Conservation (phyloP, 1,140 invertebrate genomes). For the Microplitis mediator region DNA sequence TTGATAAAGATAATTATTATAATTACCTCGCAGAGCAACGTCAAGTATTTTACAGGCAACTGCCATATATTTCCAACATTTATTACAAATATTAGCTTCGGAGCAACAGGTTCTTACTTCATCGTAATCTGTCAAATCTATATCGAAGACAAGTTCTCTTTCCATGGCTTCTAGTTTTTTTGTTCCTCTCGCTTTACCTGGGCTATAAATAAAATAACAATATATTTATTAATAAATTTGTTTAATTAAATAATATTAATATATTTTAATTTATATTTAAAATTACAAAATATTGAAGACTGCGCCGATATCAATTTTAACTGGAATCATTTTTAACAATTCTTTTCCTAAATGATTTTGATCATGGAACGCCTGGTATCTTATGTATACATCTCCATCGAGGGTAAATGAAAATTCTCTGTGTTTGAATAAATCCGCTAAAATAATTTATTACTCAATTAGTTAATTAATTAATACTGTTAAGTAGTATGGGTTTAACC, state of each 20-base stretch:
- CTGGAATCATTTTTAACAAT: slow-evolving; percentile 68
- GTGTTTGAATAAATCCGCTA: slow-evolving; percentile 75
- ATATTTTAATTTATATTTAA: not conserved
- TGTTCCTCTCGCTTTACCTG: not conserved
- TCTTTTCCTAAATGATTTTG: slow-evolving; percentile 82
- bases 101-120: slow-evolving; percentile 91
- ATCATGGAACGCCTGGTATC: slow-evolving; percentile 87
- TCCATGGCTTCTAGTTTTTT: slow-evolving; percentile 44
- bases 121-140: slow-evolving; percentile 99
- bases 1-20: too few species aligned
- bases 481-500: slow-evolving; percentile 44
- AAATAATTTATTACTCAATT: slow-evolving; percentile 35
- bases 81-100: slow-evolving; percentile 86
- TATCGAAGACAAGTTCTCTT: slow-evolving; percentile 98
- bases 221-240: slow-evolving; percentile 27
- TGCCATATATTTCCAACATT: slow-evolving; percentile 98
- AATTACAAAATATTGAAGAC: slow-evolving; percentile 79
- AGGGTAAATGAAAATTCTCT: slow-evolving; percentile 97
- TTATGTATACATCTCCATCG: slow-evolving; percentile 90
- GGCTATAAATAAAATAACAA: slow-evolving; percentile 15
- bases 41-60: slow-evolving; percentile 93
- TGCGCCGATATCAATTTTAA: slow-evolving; percentile 92
- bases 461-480: not conserved
- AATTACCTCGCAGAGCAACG: slow-evolving; percentile 75
- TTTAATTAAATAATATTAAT: not conserved